Conservation (phyloP, 2,113 vertebrate species). For the Phrynosoma blainvillii region DNA sequence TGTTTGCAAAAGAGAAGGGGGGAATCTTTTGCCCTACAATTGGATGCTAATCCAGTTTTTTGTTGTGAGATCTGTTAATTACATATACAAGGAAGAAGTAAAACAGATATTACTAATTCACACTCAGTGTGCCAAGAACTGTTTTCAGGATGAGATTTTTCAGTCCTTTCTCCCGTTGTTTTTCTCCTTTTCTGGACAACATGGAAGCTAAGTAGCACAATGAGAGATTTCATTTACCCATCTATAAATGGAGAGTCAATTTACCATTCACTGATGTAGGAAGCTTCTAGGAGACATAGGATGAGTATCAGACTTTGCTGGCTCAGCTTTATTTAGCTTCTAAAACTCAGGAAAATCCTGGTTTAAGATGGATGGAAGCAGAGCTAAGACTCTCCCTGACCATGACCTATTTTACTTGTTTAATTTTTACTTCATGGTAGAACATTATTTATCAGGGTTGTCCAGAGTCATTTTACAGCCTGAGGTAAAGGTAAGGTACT, state of each 20-base stretch:
- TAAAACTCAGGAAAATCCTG: neutral
- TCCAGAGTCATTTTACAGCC: neutral
- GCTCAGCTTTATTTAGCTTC: neutral
- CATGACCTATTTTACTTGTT: neutral
- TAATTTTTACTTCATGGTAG: neutral
- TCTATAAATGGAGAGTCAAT: neutral
- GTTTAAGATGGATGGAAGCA: neutral
- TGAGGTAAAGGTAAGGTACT: neutral
- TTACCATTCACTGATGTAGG: neutral
- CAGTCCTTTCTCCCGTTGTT: constrained; percentile 22
- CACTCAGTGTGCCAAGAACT: constrained; percentile 45
- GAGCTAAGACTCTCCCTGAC: too few relatives aligned
- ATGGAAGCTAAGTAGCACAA: constrained; percentile 1
- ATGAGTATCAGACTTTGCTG: neutral
- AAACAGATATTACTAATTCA: constrained; percentile 45
- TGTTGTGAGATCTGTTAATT: constrained; percentile 50
- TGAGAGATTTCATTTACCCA: constrained; percentile 27
- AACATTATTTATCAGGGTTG: too few relatives aligned
- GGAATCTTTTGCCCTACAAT: constrained; percentile 21
- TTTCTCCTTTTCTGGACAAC: constrained; percentile 12
- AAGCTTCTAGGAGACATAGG: neutral
- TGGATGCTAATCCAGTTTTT: constrained; percentile 31
- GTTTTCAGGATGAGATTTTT: constrained; percentile 48
- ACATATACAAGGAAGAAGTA: constrained; percentile 36
- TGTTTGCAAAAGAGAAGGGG: constrained; percentile 34